Conservation (phyloP, 2,113 vertebrate species). For the Falcunculus frontatus region DNA sequence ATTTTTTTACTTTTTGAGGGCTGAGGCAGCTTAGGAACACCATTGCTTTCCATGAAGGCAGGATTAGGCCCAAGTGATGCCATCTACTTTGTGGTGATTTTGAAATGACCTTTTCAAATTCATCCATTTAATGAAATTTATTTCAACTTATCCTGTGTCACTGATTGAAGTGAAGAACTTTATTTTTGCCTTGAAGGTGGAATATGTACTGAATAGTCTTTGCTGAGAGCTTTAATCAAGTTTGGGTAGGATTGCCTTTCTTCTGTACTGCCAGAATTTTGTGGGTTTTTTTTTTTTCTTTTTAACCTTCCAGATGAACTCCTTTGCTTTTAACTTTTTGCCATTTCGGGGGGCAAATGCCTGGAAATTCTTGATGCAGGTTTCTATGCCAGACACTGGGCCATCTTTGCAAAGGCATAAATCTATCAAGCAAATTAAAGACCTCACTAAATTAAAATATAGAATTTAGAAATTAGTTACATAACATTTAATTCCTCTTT, state of each 20-base stretch:
- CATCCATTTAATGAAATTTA: conserved; percentile 24
- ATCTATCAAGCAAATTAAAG: neutral
- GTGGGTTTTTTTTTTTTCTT: neutral
- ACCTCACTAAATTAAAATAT: neutral
- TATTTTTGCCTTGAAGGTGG: conserved; percentile 33
- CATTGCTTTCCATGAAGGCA: neutral
- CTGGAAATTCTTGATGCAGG: neutral
- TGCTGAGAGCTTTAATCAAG: conserved; percentile 30
- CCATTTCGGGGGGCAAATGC: neutral
- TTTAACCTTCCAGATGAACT: neutral
- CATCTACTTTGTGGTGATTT: neutral
- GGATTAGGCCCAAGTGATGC: neutral
- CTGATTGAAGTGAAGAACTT: conserved; percentile 17
- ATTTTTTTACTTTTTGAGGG: neutral
- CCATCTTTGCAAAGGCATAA: neutral
- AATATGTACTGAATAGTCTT: neutral
- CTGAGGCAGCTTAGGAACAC: neutral
- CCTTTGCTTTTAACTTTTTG: neutral
- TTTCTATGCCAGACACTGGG: neutral
- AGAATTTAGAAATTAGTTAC: neutral
- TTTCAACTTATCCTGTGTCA: conserved; percentile 1
- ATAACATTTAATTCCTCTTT: neutral
- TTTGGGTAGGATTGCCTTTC: neutral
- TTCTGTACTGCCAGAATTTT: neutral
- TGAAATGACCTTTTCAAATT: conserved; percentile 45